phyloP scores from a whole-genome alignment of 2,797 vertebrate genomes.

The Characodon lateralis region DNA sequence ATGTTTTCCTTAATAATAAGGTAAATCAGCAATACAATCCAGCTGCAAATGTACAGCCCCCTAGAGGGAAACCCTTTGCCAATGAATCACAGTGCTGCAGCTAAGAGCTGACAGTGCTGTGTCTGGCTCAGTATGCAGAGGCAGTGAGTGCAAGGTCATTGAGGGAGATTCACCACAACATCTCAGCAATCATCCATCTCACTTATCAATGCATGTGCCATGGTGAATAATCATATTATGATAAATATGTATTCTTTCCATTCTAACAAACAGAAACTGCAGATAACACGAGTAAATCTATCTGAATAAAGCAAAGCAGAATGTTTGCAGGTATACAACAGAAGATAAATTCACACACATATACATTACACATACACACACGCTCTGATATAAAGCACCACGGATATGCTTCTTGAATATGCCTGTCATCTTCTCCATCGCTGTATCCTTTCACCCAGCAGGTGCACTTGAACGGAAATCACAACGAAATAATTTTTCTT shows the following conservation, averaged over 20 bases:
- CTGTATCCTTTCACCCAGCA: constrained; percentile 28
- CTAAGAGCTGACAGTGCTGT: constrained; percentile 52
- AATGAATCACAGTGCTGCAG: constrained; percentile 60
- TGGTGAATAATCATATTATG: constrained; percentile 74
- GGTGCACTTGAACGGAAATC: constrained; percentile 35
- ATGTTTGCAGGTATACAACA: constrained; percentile 33
- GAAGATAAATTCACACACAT: constrained; percentile 40
- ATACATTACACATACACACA: constrained; percentile 12
- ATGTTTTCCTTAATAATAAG: constrained; percentile 63
- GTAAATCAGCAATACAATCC: constrained; percentile 53
- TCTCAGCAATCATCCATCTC: constrained; percentile 73
- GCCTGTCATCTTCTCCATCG: constrained; percentile 32
- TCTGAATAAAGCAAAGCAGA: constrained; percentile 48
- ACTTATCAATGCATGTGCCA: constrained; percentile 77
- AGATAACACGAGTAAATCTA: constrained; percentile 63
- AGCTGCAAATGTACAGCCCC: constrained; percentile 54
- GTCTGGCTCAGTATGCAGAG: constrained; percentile 58
- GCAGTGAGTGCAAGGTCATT: constrained; percentile 74
- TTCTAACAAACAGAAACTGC: constrained; percentile 64
- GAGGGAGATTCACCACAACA: constrained; percentile 59
- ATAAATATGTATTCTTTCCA: constrained; percentile 67
- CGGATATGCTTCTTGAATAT: constrained; percentile 11
- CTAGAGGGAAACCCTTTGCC: constrained; percentile 33
- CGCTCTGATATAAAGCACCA: not conserved
- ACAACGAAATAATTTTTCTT: constrained; percentile 38